Evolutionary conservation across 23 tunicate genomes (phyloP).

Genomic region (Oikopleura dioica): DNA sequence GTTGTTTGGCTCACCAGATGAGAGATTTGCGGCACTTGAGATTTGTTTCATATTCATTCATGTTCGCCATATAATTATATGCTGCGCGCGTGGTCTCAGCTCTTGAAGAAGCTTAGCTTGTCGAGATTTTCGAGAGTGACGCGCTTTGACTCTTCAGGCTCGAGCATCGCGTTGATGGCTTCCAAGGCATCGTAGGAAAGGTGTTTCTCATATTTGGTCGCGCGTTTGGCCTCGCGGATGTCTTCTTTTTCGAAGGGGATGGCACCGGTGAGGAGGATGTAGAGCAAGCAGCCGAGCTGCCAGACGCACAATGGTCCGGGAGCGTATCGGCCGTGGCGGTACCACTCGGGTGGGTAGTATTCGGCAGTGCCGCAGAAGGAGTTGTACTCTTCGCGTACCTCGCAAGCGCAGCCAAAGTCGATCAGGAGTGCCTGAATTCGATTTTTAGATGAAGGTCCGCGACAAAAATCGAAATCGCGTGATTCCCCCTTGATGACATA

Average conservation of each 20-base stretch:
- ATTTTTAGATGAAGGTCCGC: not conserved
- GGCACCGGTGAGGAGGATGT: not conserved
- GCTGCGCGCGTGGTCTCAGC: too few relatives aligned
- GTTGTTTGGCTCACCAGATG: too few relatives aligned
- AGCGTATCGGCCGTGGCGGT: not conserved
- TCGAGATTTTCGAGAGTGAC: not conserved
- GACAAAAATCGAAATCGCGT: too few relatives aligned
- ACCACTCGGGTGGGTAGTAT: conserved; percentile 13
- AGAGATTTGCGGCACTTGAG: too few relatives aligned
- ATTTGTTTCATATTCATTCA: too few relatives aligned
- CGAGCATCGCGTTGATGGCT: conserved; percentile 3
- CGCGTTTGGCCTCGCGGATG: not conserved
- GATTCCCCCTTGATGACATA: too few relatives aligned
- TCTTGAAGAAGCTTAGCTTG: not conserved
- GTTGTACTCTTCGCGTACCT: not conserved
- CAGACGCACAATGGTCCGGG: conserved; percentile 10
- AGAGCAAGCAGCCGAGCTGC: not conserved
- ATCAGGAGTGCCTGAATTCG: not conserved
- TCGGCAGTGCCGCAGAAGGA: conserved; percentile 1
- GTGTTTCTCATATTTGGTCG: conserved; percentile 1
- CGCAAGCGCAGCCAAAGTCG: conserved; percentile 4
- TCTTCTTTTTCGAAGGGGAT: conserved; percentile 13
- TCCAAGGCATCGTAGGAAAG: not conserved
- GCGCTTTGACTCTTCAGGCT: not conserved
- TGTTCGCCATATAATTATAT: too few relatives aligned